Evolutionary conservation across 2,113 vertebrate species (phyloP).

Genomic region (Anas platyrhynchos): DNA sequence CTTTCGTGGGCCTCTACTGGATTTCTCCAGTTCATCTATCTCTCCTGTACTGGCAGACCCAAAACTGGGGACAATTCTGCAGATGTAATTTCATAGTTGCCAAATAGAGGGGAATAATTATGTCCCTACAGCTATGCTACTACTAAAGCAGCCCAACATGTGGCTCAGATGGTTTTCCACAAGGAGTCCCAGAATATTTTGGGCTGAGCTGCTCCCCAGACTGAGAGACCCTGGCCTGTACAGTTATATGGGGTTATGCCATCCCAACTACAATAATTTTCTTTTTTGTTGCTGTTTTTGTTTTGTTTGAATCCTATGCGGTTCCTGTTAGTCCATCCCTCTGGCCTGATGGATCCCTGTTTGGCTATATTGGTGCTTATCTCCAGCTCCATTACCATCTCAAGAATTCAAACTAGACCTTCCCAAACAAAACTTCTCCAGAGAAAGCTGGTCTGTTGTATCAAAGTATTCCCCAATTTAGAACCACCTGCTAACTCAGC

Average conservation of each 20-base stretch:
- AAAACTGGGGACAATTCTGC: not conserved
- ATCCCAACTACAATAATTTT: not conserved
- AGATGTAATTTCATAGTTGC: not conserved
- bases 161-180: not conserved
- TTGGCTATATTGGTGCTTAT: not conserved
- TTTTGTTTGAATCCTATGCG: not conserved
- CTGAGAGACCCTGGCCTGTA: not conserved
- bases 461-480: not conserved
- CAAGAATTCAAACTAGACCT: not conserved
- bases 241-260: not conserved
- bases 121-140: not conserved
- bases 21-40: not conserved
- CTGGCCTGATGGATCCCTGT: not conserved
- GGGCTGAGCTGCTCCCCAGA: not conserved
- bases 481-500: not conserved
- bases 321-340: not conserved
- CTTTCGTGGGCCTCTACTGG: not conserved
- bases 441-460: fast-evolving
- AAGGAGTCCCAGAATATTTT: not conserved
- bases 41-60: not conserved
- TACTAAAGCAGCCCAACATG: not conserved
- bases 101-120: not conserved
- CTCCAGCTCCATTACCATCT: not conserved
- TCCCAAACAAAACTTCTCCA: not conserved
- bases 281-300: no score